A percentile compares a stretch with the other conserved stretches of the same genome.
Conservation (phyloP, 2,797 vertebrate species). For the Enteromius unitaeniatus region DNA sequence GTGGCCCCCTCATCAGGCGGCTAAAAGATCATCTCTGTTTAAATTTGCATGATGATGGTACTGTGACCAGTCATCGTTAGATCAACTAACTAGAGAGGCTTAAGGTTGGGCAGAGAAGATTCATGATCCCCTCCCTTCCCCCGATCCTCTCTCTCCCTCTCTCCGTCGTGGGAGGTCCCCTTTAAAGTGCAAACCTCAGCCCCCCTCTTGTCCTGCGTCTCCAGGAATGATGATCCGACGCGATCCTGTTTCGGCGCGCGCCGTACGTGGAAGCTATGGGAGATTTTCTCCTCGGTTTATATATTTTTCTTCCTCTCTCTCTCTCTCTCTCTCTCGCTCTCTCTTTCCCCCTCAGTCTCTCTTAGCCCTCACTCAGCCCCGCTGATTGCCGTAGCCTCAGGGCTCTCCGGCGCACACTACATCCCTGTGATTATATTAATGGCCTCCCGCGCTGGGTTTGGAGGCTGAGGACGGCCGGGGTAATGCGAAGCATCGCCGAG, state of each 20-base stretch:
- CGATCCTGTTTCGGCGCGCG: slow-evolving; percentile 63
- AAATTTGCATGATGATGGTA: slow-evolving; percentile 71
- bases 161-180: slow-evolving; percentile 63
- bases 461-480: slow-evolving; percentile 55
- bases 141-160: slow-evolving; percentile 1
- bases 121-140: slow-evolving; percentile 56
- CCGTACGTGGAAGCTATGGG: slow-evolving; percentile 62
- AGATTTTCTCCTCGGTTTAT: slow-evolving; percentile 69
- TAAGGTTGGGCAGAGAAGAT: slow-evolving; percentile 64
- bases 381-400: slow-evolving; percentile 74
- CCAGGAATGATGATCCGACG: slow-evolving; percentile 55
- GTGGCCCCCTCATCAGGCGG: slow-evolving; percentile 60
- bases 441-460: slow-evolving; percentile 63
- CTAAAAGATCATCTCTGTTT: slow-evolving; percentile 69
- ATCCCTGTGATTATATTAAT: slow-evolving; percentile 81
- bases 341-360: slow-evolving; percentile 40
- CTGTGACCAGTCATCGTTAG: slow-evolving; percentile 67
- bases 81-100: slow-evolving; percentile 64
- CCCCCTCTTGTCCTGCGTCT: slow-evolving; percentile 44
- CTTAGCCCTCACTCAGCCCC: slow-evolving; percentile 58
- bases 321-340: slow-evolving; percentile 46
- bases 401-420: slow-evolving; percentile 71
- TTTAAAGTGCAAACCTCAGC: slow-evolving; percentile 55
- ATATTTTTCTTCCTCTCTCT: slow-evolving; percentile 51
- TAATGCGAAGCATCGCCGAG: slow-evolving; percentile 55